Evolutionary conservation across 2,888 invertebrate species (phyloP).

Genomic region (Watsonalla cultraria): DNA sequence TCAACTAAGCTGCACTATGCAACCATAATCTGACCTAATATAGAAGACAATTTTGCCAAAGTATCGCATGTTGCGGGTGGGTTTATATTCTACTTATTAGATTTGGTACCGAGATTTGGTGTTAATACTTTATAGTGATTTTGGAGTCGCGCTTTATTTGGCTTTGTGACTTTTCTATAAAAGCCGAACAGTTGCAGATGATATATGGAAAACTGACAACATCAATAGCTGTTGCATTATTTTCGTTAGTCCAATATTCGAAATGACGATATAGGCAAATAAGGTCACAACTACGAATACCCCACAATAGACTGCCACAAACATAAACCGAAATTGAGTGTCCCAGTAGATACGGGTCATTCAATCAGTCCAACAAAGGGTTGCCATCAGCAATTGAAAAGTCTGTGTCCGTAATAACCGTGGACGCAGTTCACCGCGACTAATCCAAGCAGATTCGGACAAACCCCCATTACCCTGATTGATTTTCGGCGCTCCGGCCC

Average conservation of each 20-base stretch:
- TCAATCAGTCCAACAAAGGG: slow-evolving; percentile 51
- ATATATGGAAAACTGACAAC: no score
- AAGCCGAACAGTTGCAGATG: no score
- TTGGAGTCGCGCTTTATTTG: no score
- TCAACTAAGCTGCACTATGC: slow-evolving; percentile 20
- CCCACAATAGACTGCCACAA: slow-evolving; percentile 5
- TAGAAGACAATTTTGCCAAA: slow-evolving; percentile 1
- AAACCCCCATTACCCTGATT: slow-evolving; percentile 72
- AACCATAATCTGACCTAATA: slow-evolving; percentile 10
- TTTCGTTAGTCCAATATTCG: no score
- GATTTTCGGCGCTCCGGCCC: slow-evolving; percentile 58
- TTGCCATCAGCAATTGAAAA: slow-evolving; percentile 42
- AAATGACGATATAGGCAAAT: no score
- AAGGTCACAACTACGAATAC: background rate
- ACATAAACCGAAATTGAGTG: slow-evolving; percentile 15
- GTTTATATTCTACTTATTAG: background rate
- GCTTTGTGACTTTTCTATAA: no score
- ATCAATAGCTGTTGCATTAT: no score
- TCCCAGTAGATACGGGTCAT: slow-evolving; percentile 26
- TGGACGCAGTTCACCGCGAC: slow-evolving; percentile 45
- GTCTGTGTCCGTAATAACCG: slow-evolving; percentile 33
- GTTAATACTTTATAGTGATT: background rate
- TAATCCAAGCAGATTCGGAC: slow-evolving; percentile 67
- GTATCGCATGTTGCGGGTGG: background rate
- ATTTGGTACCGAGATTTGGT: background rate